phyloP scores from a whole-genome alignment of 2,888 invertebrate species.

The Eupithecia inturbata region DNA sequence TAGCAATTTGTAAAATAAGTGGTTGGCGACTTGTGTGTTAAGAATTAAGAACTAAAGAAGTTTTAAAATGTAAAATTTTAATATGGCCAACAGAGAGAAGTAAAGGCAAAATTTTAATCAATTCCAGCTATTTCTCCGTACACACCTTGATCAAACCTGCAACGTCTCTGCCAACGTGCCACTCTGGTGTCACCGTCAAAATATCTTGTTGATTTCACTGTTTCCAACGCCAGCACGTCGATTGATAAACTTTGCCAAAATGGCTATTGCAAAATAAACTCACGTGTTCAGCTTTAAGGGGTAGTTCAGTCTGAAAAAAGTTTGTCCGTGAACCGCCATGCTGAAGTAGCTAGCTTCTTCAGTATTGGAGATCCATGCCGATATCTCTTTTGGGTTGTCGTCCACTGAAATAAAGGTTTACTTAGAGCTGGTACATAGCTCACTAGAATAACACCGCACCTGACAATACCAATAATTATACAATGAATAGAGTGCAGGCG shows the following conservation, averaged over 20 bases:
- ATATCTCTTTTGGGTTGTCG: slow-evolving; percentile 89
- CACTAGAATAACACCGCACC: background rate
- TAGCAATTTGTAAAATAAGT: background rate
- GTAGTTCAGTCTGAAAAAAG: slow-evolving; percentile 87
- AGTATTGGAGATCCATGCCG: slow-evolving; percentile 92
- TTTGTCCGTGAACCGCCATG: slow-evolving; percentile 92
- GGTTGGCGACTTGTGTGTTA: background rate
- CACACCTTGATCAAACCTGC: background rate
- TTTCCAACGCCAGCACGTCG: background rate
- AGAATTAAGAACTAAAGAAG: background rate
- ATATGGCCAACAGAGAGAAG: background rate
- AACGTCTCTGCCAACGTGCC: background rate
- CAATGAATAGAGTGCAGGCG: background rate
- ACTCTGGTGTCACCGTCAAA: background rate
- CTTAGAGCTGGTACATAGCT: background rate
- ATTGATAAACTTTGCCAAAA: background rate
- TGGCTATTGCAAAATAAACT: slow-evolving; percentile 49
- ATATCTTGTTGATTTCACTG: background rate
- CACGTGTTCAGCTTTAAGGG: slow-evolving; percentile 78
- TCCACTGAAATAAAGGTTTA: slow-evolving; percentile 81
- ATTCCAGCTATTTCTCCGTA: background rate
- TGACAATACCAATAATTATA: background rate
- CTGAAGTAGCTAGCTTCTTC: slow-evolving; percentile 92
- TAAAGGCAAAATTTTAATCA: background rate
- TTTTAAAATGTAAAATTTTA: background rate